Percentiles rank a stretch among this genome's conserved stretches.
phyloP scores from a whole-genome alignment of 2,888 invertebrate genomes.

The Cantharis rustica region DNA sequence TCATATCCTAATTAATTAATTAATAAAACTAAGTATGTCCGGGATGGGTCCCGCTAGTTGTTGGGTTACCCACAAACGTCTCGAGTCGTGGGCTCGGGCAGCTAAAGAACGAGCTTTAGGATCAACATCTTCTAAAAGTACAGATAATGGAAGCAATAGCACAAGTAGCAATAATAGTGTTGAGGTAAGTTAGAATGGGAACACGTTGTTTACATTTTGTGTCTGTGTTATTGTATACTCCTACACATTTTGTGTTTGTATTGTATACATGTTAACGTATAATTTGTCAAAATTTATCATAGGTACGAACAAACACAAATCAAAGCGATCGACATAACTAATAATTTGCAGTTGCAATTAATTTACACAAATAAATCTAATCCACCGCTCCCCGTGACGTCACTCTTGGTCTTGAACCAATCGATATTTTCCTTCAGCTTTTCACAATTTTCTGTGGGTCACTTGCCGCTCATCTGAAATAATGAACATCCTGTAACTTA shows the following conservation, averaged over 20 bases:
- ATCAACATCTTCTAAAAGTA: slow-evolving; percentile 44
- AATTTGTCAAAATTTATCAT: not conserved
- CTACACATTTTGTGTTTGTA: not conserved
- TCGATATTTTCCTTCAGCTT: slow-evolving; percentile 35
- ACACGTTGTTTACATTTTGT: slow-evolving; percentile 31
- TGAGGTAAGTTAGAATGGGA: slow-evolving; percentile 43
- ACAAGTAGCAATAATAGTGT: slow-evolving; percentile 54
- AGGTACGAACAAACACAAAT: not conserved
- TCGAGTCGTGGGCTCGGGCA: slow-evolving; percentile 77
- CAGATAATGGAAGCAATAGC: slow-evolving; percentile 62
- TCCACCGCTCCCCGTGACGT: slow-evolving; percentile 34
- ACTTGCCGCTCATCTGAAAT: slow-evolving; percentile 31
- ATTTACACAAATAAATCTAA: not conserved
- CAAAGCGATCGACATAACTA: not conserved
- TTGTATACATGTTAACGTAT: not conserved
- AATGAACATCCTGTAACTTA: slow-evolving; percentile 7
- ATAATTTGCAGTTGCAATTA: not conserved
- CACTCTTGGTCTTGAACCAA: slow-evolving; percentile 32
- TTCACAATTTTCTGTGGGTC: slow-evolving; percentile 33
- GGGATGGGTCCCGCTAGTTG: slow-evolving; percentile 75
- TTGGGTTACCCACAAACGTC: slow-evolving; percentile 77
- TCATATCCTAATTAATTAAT: not conserved
- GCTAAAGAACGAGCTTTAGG: slow-evolving; percentile 69
- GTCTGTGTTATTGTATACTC: slow-evolving; percentile 9
- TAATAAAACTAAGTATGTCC: slow-evolving; percentile 42